A percentile compares a stretch with the other conserved stretches of the same genome.
Evolutionary conservation across 2,888 invertebrate species (phyloP).

Genomic region (Junonia oenone): DNA sequence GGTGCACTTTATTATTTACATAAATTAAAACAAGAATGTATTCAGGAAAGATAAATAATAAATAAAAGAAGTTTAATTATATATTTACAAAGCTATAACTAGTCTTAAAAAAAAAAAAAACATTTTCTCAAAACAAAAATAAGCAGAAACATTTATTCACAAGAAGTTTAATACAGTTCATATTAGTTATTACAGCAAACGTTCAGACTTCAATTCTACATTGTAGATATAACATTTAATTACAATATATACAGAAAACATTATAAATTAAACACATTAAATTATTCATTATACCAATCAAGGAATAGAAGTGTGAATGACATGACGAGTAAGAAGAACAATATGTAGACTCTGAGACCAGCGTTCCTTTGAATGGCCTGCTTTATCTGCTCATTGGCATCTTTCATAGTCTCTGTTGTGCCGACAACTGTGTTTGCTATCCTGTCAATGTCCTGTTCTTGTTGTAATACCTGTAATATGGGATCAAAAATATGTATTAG

Average conservation of each 20-base stretch:
- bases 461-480: slow-evolving; percentile 93
- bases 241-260: not conserved
- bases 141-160: not conserved
- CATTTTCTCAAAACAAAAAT: not conserved
- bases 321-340: slow-evolving; percentile 97
- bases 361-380: slow-evolving; percentile 98
- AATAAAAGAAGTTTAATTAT: too few species aligned
- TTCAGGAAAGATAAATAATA: too few species aligned
- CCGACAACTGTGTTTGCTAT: slow-evolving; percentile 93
- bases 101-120: not conserved
- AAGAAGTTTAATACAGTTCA: not conserved
- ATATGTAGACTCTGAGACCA: slow-evolving; percentile 94
- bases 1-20: too few species aligned
- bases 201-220: not conserved
- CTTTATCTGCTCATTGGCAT: slow-evolving; percentile 97
- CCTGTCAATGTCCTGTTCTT: slow-evolving; percentile 95
- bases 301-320: slow-evolving; percentile 96
- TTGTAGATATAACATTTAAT: not conserved
- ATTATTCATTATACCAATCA: slow-evolving; percentile 97
- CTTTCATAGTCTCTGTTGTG: slow-evolving; percentile 96
- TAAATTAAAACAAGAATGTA: too few species aligned
- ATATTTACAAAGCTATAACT: too few species aligned
- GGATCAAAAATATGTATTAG: too few species aligned
- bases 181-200: not conserved
- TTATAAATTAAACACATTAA: slow-evolving; percentile 15